A percentile compares a stretch with the other conserved stretches of the same genome.
These are phyloP conservation scores for Napeogenes inachia DNA, from an alignment of 2,888 invertebrate species.

Conservation along the genomic window DNA sequence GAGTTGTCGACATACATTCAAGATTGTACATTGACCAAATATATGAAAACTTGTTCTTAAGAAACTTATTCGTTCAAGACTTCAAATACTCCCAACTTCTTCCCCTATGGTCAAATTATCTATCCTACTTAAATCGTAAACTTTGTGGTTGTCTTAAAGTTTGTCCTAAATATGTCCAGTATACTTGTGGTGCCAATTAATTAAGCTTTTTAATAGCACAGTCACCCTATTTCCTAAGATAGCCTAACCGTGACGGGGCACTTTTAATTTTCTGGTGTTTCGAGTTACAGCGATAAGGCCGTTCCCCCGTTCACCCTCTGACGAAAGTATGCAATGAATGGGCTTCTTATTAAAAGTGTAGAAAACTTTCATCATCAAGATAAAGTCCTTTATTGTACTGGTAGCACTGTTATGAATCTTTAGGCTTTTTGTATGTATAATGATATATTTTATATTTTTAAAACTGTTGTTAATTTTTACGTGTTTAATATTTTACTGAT, in stretches of 20 bases:
- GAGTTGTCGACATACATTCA: conserved; percentile 24
- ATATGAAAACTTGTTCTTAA: conserved; percentile 7
- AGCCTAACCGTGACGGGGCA: conserved; percentile 63
- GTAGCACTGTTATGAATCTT: conserved; percentile 42
- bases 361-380: conserved; percentile 59
- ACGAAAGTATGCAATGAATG: conserved; percentile 65
- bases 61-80: not conserved
- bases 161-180: conserved; percentile 31
- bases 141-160: conserved; percentile 12
- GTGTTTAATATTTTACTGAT: no score
- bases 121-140: conserved; percentile 4
- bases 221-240: conserved; percentile 68
- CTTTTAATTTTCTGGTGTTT: conserved; percentile 75
- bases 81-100: not conserved
- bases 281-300: conserved; percentile 67
- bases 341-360: conserved; percentile 67
- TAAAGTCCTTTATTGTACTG: conserved; percentile 57
- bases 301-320: conserved; percentile 48
- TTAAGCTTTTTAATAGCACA: conserved; percentile 63
- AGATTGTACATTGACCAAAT: conserved; percentile 26
- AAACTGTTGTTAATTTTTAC: no score
- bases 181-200: conserved; percentile 59
- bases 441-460: no score
- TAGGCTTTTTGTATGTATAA: not conserved
- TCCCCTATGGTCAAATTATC: not conserved